Conservation (phyloP, 2,113 vertebrate species). For the Scomber colias region DNA sequence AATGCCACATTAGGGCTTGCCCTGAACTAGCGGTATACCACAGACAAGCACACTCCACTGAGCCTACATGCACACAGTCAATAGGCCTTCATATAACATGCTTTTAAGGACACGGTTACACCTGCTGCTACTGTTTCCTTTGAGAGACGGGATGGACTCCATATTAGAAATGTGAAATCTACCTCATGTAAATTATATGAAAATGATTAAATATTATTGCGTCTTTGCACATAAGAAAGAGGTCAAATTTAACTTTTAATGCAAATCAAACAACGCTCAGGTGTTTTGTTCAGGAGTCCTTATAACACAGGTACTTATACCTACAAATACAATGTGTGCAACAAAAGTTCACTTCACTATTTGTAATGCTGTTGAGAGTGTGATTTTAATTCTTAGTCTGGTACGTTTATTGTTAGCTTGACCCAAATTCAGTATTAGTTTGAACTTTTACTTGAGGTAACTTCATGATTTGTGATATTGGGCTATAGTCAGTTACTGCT, state of each 20-base stretch:
- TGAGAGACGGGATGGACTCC: not conserved
- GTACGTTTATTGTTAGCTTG: not conserved
- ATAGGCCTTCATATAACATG: constrained; percentile 11
- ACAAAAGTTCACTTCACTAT: not conserved
- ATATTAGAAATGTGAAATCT: not conserved
- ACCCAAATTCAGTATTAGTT: no score
- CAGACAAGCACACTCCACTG: constrained; percentile 41
- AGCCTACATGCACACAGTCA: constrained; percentile 45
- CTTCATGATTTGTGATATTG: no score
- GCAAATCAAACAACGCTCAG: no score
- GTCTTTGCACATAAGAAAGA: no score
- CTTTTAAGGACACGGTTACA: constrained; percentile 12
- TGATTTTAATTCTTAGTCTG: no score
- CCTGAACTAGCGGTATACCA: constrained; percentile 40
- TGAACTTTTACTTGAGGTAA: no score
- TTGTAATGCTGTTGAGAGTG: not conserved
- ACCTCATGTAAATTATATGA: no score
- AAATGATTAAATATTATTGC: not conserved
- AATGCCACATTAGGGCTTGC: constrained; percentile 57
- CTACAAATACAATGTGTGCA: not conserved
- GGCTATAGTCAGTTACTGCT: no score
- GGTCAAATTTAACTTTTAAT: no score
- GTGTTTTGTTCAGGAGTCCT: no score
- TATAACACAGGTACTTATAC: no score
- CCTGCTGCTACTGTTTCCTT: not conserved